phyloP scores from a whole-genome alignment of 2,888 invertebrate species.

The Mythimna ferrago region DNA sequence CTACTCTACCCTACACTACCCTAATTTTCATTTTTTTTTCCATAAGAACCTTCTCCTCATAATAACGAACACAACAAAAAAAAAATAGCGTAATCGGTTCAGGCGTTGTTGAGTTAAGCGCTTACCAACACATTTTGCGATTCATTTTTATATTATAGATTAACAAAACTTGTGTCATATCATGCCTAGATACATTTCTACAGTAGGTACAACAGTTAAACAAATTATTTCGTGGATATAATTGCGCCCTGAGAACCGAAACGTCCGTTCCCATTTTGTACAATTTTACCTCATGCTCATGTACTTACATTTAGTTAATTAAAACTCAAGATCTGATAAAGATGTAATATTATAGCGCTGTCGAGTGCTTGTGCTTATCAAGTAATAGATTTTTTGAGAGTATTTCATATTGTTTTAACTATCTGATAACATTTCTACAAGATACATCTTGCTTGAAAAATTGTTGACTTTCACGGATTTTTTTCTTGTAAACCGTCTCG shows the following conservation, averaged over 20 bases:
- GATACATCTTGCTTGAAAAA: slow-evolving; percentile 54
- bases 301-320: slow-evolving; percentile 61
- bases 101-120: too few species aligned
- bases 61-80: too few species aligned
- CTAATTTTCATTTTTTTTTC: too few species aligned
- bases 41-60: too few species aligned
- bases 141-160: too few species aligned
- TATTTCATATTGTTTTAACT: slow-evolving; percentile 56
- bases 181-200: slow-evolving; percentile 35
- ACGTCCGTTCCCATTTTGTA: slow-evolving; percentile 45
- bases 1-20: too few species aligned
- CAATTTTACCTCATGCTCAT: slow-evolving; percentile 26
- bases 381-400: slow-evolving; percentile 44
- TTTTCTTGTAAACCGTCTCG: not conserved
- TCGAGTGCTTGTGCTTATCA: slow-evolving; percentile 57
- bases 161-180: slow-evolving; percentile 9
- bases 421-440: slow-evolving; percentile 55
- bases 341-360: slow-evolving; percentile 52
- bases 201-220: slow-evolving; percentile 34
- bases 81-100: too few species aligned
- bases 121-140: too few species aligned
- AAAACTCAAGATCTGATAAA: slow-evolving; percentile 62
- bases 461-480: slow-evolving; percentile 28
- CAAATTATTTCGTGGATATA: slow-evolving; percentile 33
- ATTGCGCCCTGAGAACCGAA: slow-evolving; percentile 53